Evolutionary conservation across 2,888 invertebrate genomes (phyloP), one percentile per base, ranked within the genome.

Genomic region (Caenorhabditis wallacei): DNA sequence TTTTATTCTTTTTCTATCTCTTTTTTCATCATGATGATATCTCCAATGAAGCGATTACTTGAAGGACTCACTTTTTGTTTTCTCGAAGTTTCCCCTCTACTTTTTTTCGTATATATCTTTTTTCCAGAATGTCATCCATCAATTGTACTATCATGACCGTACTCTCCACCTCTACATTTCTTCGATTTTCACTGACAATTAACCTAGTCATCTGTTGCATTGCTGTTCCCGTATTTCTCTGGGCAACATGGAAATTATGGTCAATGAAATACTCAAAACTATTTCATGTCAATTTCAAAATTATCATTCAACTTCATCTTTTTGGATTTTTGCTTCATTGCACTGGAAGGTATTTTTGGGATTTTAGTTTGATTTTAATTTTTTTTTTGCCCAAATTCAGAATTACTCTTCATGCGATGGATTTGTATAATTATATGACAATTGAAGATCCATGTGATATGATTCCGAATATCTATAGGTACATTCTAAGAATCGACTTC

Each of bases 401-500:
- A 66, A 66, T 54, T 3, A 24, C 63, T 22, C 70, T 75, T 4
- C 80, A 81, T 26, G 54, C 37, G 0, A 24, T 56, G 2, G 80
- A 81, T 22, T 11, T 81, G 24, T 30, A 48, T 18, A 81, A 70
- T 30, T 81, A 81, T 46, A 64, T 26, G 3, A 48, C 26, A 5
- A 35, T 46, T n/a, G 2, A 13, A 0, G 40, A 68, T 54, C 64
- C 64, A 2, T 81, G 80, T 43, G 57, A 81, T 11, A 81, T 81
- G 80, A 46, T 81, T n/a, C 80, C 80, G 0, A 75, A 81, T 26
- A 64, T 81, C 13, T 81, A 81, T 30, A 51, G 78, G 76, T 78
- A 24, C 8, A 11, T 35, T 10, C 10, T 35, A 4, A 4, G 5
- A 35, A 35, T 7, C 35, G 35, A 7, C 35, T 35, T 35, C 35